phyloP scores from a whole-genome alignment of 1,140 invertebrate genomes.

The Drosophila ercepeae region DNA sequence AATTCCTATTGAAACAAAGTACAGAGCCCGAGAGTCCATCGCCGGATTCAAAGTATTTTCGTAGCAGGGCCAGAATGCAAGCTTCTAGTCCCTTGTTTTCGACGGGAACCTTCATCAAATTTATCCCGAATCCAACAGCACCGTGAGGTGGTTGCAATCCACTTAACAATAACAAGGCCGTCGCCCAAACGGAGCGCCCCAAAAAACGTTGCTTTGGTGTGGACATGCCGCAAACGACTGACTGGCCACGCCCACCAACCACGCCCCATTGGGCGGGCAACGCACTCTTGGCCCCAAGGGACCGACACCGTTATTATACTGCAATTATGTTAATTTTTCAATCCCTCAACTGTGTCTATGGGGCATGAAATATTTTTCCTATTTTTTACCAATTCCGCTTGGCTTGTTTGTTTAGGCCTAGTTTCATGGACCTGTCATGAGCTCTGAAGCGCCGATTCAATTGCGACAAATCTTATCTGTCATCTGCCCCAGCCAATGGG shows the following conservation, averaged over 20 bases:
- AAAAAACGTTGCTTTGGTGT: constrained; percentile 24
- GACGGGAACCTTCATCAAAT: constrained; percentile 56
- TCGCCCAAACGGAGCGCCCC: constrained; percentile 4
- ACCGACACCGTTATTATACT: constrained; percentile 53
- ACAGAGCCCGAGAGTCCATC: constrained; percentile 65
- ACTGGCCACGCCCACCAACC: constrained; percentile 50
- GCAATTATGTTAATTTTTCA: constrained; percentile 74
- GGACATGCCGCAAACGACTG: constrained; percentile 60
- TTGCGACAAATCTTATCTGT: constrained; percentile 42
- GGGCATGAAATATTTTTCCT: constrained; percentile 24
- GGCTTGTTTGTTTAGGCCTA: constrained; percentile 38
- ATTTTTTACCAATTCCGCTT: constrained; percentile 11
- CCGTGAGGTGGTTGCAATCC: not conserved
- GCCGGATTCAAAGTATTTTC: constrained; percentile 70
- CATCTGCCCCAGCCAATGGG: constrained; percentile 18
- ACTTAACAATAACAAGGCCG: constrained; percentile 33
- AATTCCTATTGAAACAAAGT: constrained; percentile 57
- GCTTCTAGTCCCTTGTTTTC: constrained; percentile 46
- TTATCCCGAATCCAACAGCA: constrained; percentile 61
- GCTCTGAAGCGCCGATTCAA: constrained; percentile 32
- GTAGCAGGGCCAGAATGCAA: constrained; percentile 63
- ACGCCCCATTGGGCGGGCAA: constrained; percentile 21
- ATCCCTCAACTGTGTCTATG: constrained; percentile 33
- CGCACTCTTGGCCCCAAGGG: constrained; percentile 21
- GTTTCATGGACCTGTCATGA: constrained; percentile 23